Evolutionary conservation across 2,113 vertebrate genomes (phyloP).

Genomic region (Ophiodon elongatus): DNA sequence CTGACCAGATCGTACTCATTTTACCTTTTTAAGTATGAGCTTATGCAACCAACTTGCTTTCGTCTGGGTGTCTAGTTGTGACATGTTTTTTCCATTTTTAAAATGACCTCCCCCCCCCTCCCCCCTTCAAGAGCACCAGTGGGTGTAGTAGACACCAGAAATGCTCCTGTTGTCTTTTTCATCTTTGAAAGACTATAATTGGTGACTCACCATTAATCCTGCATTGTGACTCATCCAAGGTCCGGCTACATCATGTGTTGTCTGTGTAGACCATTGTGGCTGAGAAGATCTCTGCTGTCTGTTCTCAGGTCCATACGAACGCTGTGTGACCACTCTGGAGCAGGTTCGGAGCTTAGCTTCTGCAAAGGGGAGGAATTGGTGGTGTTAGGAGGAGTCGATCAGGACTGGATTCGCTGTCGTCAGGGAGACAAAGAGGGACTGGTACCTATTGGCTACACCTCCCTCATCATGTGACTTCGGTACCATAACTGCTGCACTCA

Average conservation of each 20-base stretch:
- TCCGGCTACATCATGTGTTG: background rate
- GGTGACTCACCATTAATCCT: conserved; percentile 42
- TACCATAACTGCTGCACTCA: conserved; percentile 59
- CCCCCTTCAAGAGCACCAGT: background rate
- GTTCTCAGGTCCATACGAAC: conserved; percentile 89
- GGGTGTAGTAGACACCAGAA: conserved; percentile 17
- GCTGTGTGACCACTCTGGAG: conserved; percentile 90
- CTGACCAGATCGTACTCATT: background rate
- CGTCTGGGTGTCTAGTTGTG: background rate
- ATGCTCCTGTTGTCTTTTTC: conserved; percentile 7
- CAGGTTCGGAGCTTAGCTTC: conserved; percentile 88
- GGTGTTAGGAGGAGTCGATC: conserved; percentile 89
- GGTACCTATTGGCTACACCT: conserved; percentile 94
- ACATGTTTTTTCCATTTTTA: background rate
- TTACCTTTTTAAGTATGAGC: background rate
- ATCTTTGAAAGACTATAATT: conserved; percentile 7
- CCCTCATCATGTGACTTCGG: conserved; percentile 89
- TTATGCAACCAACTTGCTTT: background rate
- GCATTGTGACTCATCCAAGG: conserved; percentile 50
- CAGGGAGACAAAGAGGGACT: conserved; percentile 88
- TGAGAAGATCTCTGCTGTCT: conserved; percentile 17
- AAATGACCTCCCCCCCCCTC: background rate
- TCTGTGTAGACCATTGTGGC: background rate
- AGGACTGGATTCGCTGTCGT: conserved; percentile 95
- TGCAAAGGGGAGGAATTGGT: conserved; percentile 90